These are phyloP conservation scores for Hippotragus niger DNA, from an alignment of 2,113 vertebrate species.

Conservation along the genomic window DNA sequence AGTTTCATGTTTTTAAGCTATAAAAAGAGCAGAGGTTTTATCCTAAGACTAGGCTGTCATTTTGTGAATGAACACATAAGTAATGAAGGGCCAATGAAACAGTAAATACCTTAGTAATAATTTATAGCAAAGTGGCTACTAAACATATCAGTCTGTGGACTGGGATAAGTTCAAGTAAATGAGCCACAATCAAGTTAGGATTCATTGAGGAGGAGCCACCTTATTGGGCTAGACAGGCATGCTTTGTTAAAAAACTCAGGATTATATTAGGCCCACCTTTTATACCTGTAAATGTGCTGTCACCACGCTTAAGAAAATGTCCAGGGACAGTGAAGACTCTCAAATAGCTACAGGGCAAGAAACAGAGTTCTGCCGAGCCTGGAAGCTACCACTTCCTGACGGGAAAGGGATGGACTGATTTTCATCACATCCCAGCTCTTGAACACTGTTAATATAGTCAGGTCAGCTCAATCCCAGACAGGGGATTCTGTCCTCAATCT, in stretches of 20 bases:
- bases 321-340: neutral
- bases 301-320: neutral
- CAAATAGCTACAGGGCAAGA: neutral
- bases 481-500: neutral
- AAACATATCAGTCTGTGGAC: neutral
- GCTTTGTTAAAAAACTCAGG: neutral
- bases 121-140: neutral
- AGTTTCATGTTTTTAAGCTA: slow-evolving; percentile 15
- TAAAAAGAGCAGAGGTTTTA: neutral
- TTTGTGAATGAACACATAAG: slow-evolving; percentile 13
- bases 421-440: neutral
- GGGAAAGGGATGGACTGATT: neutral
- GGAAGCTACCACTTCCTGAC: neutral
- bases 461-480: neutral
- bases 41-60: neutral
- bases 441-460: neutral
- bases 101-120: neutral
- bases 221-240: neutral
- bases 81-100: slow-evolving; percentile 4
- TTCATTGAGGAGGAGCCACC: neutral
- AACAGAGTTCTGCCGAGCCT: neutral
- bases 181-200: neutral
- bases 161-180: neutral
- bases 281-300: neutral
- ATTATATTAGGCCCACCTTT: neutral